phyloP scores from a whole-genome alignment of 2,888 invertebrate species.

The Cephonodes hylas region DNA sequence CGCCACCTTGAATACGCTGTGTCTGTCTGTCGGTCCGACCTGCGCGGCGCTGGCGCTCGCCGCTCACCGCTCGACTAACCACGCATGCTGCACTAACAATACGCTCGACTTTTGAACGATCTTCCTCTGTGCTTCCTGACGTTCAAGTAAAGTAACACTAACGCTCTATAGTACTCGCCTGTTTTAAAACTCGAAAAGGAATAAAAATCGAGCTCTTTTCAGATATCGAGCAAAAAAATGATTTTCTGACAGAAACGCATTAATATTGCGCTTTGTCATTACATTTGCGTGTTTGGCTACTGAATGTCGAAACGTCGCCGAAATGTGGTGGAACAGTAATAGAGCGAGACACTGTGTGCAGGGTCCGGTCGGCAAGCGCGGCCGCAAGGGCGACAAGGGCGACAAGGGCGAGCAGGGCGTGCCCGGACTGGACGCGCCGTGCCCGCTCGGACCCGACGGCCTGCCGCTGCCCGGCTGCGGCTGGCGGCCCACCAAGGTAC shows the following conservation, averaged over 20 bases:
- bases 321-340: not conserved
- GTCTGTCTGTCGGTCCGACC: not conserved
- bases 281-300: not conserved
- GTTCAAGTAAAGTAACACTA: not conserved
- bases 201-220: too few relatives aligned
- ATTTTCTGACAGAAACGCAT: too few relatives aligned
- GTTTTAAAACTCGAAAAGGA: too few relatives aligned
- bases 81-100: not conserved
- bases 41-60: not conserved
- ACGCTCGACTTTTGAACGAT: not conserved
- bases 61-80: conserved; percentile 13
- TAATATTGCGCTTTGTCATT: too few relatives aligned
- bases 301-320: not conserved
- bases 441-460: conserved; percentile 97
- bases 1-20: conserved; percentile 7
- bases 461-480: conserved; percentile 97
- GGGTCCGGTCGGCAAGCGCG: conserved; percentile 94
- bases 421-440: conserved; percentile 98
- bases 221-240: too few relatives aligned
- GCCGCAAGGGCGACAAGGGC: conserved; percentile 95
- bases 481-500: conserved; percentile 93
- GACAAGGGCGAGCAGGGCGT: conserved; percentile 98
- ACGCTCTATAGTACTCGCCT: not conserved
- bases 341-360: conserved; percentile 54
- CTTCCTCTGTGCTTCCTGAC: not conserved